Evolutionary conservation across 2,113 vertebrate species (phyloP), one percentile per base, ranked within the genome.

Genomic region (Dipodomys ordii): DNA sequence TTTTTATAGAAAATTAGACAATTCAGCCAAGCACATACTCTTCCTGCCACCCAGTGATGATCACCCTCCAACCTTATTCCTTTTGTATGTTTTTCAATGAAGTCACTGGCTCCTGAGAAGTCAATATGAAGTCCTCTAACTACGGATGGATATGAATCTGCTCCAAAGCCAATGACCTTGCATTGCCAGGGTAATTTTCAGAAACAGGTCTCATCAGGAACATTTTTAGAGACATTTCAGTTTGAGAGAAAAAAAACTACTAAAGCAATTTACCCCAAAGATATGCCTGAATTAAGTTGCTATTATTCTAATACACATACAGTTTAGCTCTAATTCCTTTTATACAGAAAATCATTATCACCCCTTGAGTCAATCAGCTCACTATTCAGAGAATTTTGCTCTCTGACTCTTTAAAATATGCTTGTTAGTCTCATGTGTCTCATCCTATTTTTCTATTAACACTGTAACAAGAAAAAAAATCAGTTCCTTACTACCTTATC

Each of bases 321-420:
- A 67, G 71, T 68, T 93, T 83, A 60, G 60, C 86, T 77, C 88
- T 93, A 86, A 86, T 82, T 85, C 57, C 71, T 86, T 76, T 79
- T 86, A 73, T 46, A 62, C 27, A 32, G 44, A 78, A 83, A 86
- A 44, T 83, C 81, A 86, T 87, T 64, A 64, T 87, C 44, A 64
- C 81, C 64, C 46, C 32, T 39, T 91, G 81, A 79, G 71, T 69
- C 85, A 83, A 74, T 92, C 81, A 86, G 76, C 53, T 73, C 28
- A 22, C 71, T 68, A 32, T 92, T 86, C 68, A 95, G 85, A 86
- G 30, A 32, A 62, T 60, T 60, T 60, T 85, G 84, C 72, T 72
- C 49, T 18, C 64, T 82, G 91, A 82, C 53, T 71, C 91, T 23
- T 22, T 44, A 76, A 88, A 62, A 67, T 10, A n/a, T 19, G 6